These are phyloP conservation scores for Triplophysa siluroides DNA, from an alignment of 2,113 vertebrate genomes.

Conservation along the genomic window DNA sequence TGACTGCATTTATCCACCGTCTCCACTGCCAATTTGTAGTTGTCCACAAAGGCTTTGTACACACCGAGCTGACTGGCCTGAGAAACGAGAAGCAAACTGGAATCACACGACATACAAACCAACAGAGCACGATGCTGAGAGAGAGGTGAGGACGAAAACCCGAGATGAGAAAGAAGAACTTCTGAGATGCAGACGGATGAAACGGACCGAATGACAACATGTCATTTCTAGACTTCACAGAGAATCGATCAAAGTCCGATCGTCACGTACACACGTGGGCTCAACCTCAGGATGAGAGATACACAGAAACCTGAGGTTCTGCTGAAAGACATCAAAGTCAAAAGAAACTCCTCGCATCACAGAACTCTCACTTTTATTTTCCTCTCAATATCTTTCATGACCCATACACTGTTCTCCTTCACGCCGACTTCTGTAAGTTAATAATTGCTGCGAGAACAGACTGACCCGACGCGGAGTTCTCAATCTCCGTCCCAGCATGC, in stretches of 20 bases:
- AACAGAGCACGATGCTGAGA: background rate
- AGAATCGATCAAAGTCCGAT: too few species aligned
- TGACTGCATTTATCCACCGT: constrained; percentile 95
- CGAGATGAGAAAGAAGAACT: too few species aligned
- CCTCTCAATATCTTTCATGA: background rate
- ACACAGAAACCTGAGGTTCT: too few species aligned
- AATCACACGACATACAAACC: background rate
- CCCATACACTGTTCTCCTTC: background rate
- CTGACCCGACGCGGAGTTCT: background rate
- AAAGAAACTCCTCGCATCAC: too few species aligned
- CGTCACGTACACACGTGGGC: too few species aligned
- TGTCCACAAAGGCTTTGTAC: constrained; percentile 98
- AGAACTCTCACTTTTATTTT: background rate
- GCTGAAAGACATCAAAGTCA: too few species aligned
- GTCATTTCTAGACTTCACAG: too few species aligned
- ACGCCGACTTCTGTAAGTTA: background rate
- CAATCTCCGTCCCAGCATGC: constrained; percentile 1
- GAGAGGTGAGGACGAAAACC: background rate
- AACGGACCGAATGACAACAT: too few species aligned
- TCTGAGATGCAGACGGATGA: too few species aligned
- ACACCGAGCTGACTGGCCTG: constrained; percentile 95
- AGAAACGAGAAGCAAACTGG: background rate
- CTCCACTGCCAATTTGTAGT: constrained; percentile 95
- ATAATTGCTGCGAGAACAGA: background rate
- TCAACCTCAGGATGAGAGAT: too few species aligned